Conservation (phyloP, 1,140 invertebrate species). For the Phthorimaea operculella region DNA sequence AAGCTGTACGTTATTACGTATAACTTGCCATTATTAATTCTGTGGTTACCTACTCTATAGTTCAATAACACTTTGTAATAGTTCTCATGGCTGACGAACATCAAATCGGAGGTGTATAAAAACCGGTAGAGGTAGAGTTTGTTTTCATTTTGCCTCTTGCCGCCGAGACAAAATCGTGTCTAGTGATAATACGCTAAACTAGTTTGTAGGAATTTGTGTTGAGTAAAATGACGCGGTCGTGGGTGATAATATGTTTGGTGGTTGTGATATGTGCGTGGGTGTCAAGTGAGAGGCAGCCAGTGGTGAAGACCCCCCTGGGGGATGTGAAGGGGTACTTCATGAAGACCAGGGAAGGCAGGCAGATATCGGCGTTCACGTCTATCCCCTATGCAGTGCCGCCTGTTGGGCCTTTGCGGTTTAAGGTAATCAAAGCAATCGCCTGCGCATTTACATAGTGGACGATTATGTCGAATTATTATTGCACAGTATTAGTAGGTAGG, state of each 20-base stretch:
- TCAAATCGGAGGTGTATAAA: slow-evolving; percentile 13
- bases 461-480: too few relatives aligned
- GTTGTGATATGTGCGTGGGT: slow-evolving; percentile 6
- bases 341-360: slow-evolving; percentile 57
- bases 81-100: too few relatives aligned
- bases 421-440: slow-evolving; percentile 56
- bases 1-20: too few relatives aligned
- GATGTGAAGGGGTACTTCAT: slow-evolving; percentile 59
- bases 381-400: slow-evolving; percentile 76
- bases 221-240: slow-evolving; percentile 5
- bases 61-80: too few relatives aligned
- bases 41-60: too few relatives aligned
- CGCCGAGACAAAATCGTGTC: slow-evolving; percentile 7
- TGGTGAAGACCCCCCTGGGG: slow-evolving; percentile 40
- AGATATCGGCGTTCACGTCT: slow-evolving; percentile 66
- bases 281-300: slow-evolving; percentile 19
- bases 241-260: slow-evolving; percentile 6
- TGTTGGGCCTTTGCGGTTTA: slow-evolving; percentile 73
- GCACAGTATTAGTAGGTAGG: too few relatives aligned
- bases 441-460: too few relatives aligned
- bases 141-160: slow-evolving; percentile 37
- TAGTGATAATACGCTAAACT: slow-evolving; percentile 7
- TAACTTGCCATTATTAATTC: too few relatives aligned
- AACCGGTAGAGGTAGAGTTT: slow-evolving; percentile 15
- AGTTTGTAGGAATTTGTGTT: slow-evolving; percentile 4